Evolutionary conservation across 1,140 invertebrate genomes (phyloP).

Genomic region (Chionoecetes opilio): DNA sequence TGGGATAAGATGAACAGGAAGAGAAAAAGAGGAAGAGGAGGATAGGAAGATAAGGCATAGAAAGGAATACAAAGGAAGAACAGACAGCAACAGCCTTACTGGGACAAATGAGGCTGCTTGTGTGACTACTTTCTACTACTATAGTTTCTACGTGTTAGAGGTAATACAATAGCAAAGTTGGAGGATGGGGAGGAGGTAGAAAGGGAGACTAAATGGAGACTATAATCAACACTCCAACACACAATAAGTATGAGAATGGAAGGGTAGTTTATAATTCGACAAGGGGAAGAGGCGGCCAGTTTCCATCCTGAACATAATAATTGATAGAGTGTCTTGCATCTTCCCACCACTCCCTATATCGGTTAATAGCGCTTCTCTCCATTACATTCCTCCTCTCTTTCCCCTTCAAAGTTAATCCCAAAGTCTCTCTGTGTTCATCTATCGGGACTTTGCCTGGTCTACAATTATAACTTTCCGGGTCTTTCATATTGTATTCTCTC

Average conservation of each 20-base stretch:
- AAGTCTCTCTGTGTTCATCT: constrained; percentile 15
- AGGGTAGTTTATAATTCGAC: too few species aligned
- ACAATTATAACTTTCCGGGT: neutral
- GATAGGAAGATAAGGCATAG: neutral
- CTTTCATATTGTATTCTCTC: neutral
- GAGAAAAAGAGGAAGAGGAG: neutral
- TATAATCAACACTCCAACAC: too few species aligned
- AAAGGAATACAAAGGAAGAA: neutral
- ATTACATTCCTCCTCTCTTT: neutral
- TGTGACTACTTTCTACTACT: too few species aligned
- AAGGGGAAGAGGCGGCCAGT: too few species aligned
- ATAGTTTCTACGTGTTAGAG: too few species aligned
- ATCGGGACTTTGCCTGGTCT: neutral
- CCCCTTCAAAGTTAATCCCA: neutral
- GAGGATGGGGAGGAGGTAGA: neutral
- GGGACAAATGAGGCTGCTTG: too few species aligned
- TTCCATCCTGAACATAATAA: too few species aligned
- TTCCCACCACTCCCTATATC: neutral
- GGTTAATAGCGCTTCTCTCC: neutral
- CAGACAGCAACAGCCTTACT: too few species aligned
- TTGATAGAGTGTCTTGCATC: too few species aligned
- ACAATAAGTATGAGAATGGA: too few species aligned
- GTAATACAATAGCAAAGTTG: neutral
- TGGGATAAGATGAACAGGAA: neutral
- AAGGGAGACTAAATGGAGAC: neutral